Evolutionary conservation across 2,888 invertebrate genomes (phyloP), one percentile per base, ranked within the genome.

Genomic region (Dryococelus australis): DNA sequence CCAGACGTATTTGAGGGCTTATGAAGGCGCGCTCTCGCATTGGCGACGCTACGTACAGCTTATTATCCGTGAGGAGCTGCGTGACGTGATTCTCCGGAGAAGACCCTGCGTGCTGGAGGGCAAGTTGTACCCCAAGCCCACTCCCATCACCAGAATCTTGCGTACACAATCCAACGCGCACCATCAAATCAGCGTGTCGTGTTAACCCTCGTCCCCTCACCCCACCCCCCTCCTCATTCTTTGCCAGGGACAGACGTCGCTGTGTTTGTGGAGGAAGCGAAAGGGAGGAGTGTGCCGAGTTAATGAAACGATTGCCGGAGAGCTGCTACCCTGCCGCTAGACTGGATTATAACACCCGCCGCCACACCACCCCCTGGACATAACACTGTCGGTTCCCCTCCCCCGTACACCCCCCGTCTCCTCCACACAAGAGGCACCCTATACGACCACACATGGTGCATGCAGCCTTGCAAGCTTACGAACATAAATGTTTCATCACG

Each of bases 271-370:
- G 6, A 47, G 9, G 47, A 12, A 47, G 47, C 9, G 47, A 12
- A 9, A 12, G 24, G 65, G 10, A 16, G 24, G 16, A 24, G 65
- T 9, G 8, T 65, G 16, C 65, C 65, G 20, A 85, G 85, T 85
- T 85, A 85, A 85, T 85, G 86, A 91, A 91, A 90, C 89, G 90
- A 90, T 89, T 8, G 43, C 43, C 81, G 28, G n/a, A 43, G 86
- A 27, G 87, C 47, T 87, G 28, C 51, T 85, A 27, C 88, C 87
- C 88, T 20, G 87, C 47, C 20, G 53, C 28, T 47, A 84, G 85
- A 28, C 47, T n/a, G 27, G 85, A 83, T 27, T 51, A 20, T 51
- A 85, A 85, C 43, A 26, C 79, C 85, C 28, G 84, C 89, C 89
- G 88, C n/a, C n/a, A n/a, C n/a, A n/a, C n/a, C n/a, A n/a, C n/a